phyloP scores from a whole-genome alignment of 2,113 vertebrate genomes.

The Seriola dumerili region DNA sequence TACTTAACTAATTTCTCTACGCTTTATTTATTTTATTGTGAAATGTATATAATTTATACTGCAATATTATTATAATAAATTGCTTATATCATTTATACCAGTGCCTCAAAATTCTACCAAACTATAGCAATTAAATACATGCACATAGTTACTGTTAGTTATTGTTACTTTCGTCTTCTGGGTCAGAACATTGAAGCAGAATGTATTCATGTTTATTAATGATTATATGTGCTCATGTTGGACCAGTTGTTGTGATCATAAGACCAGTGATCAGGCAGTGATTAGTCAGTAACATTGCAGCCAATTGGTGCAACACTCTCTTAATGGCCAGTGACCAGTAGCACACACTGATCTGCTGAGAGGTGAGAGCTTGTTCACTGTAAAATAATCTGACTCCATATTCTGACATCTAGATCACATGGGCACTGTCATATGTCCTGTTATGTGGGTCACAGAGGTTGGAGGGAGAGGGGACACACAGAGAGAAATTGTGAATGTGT shows the following conservation, averaged over 20 bases:
- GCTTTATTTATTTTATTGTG: not conserved
- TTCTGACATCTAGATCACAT: slow-evolving; percentile 50
- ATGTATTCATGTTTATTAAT: not conserved
- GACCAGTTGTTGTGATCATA: slow-evolving; percentile 22
- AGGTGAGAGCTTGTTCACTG: slow-evolving; percentile 75
- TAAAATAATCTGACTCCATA: slow-evolving; percentile 71
- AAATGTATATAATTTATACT: not conserved
- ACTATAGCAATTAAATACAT: no score
- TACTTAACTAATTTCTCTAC: not conserved
- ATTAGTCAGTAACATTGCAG: slow-evolving; percentile 22
- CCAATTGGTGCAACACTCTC: slow-evolving; percentile 32
- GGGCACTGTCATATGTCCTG: slow-evolving; percentile 51
- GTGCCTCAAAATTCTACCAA: no score
- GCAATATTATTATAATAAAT: no score
- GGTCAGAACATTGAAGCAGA: not conserved
- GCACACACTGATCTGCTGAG: slow-evolving; percentile 55
- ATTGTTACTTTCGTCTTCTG: not conserved
- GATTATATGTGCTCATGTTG: not conserved
- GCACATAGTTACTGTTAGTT: not conserved
- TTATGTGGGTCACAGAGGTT: slow-evolving; percentile 44
- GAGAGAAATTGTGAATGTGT: slow-evolving; percentile 27
- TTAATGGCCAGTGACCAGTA: slow-evolving; percentile 49
- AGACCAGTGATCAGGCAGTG: slow-evolving; percentile 31
- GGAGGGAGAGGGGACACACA: slow-evolving; percentile 12
- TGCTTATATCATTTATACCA: no score